Percentiles rank a stretch among this genome's conserved stretches.
Conservation (phyloP, 2,113 vertebrate genomes). For the Sinocyclocheilus anophthalmus region DNA sequence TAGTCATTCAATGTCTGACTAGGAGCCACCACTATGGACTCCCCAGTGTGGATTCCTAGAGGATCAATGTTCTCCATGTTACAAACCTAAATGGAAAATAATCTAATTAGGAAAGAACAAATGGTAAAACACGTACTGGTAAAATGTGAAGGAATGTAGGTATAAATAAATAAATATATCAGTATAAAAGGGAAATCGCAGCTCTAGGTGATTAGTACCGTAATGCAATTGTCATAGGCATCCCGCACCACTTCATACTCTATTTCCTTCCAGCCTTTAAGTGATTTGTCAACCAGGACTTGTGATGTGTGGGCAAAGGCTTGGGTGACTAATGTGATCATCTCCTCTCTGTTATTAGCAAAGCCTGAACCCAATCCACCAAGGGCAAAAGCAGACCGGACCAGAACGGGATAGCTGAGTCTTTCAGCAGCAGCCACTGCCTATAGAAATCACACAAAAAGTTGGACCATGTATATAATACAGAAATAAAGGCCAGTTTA, state of each 20-base stretch:
- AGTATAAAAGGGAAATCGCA: background rate
- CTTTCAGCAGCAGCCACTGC: conserved; percentile 85
- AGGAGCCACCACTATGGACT: conserved; percentile 96
- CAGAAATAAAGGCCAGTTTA: too few relatives aligned
- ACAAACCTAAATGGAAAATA: conserved; percentile 81
- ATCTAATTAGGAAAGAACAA: background rate
- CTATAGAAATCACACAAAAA: conserved; percentile 64
- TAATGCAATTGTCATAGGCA: conserved; percentile 92
- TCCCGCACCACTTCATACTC: conserved; percentile 98
- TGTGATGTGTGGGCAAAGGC: conserved; percentile 95
- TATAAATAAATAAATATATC: background rate
- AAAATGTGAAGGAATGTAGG: background rate
- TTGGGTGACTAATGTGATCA: conserved; percentile 83
- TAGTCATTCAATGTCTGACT: conserved; percentile 93
- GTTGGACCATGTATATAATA: background rate
- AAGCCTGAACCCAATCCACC: conserved; percentile 95
- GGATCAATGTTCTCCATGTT: conserved; percentile 99
- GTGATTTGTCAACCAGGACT: conserved; percentile 94
- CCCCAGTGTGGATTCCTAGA: conserved; percentile 93
- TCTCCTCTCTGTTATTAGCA: conserved; percentile 85
- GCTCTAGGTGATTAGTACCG: conserved; percentile 70
- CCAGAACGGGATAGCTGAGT: conserved; percentile 88
- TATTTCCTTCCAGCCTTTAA: conserved; percentile 98
- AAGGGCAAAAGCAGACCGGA: conserved; percentile 90
- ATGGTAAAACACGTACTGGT: background rate